These are phyloP conservation scores for Sturnira hondurensis DNA, from an alignment of 2,113 vertebrate genomes.

Conservation along the genomic window DNA sequence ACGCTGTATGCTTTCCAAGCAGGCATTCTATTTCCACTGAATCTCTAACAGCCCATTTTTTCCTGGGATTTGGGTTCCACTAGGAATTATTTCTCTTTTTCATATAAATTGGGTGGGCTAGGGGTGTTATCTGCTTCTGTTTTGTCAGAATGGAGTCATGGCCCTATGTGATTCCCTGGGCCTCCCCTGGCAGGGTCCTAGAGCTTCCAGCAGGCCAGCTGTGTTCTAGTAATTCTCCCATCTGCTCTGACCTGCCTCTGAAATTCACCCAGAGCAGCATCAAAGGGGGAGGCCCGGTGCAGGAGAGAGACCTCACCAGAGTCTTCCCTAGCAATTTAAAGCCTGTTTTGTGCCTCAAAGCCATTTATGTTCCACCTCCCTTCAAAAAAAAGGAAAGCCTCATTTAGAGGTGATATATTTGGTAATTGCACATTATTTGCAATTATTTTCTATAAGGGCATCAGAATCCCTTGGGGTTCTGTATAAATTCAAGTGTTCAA, in stretches of 20 bases:
- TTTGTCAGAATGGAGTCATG: slow-evolving; percentile 10
- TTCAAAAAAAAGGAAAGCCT: slow-evolving; percentile 61
- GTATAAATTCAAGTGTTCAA: slow-evolving; percentile 55
- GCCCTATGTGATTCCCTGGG: slow-evolving; percentile 33
- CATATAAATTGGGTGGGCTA: slow-evolving; percentile 4
- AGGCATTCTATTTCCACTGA: background rate
- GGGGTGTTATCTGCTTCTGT: slow-evolving; percentile 14
- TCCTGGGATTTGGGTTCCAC: slow-evolving; percentile 20
- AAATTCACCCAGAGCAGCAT: background rate
- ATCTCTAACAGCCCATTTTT: slow-evolving; percentile 25
- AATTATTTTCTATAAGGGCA: slow-evolving; percentile 69
- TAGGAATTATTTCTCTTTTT: slow-evolving; percentile 44
- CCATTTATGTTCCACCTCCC: slow-evolving; percentile 38
- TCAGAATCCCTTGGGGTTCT: background rate
- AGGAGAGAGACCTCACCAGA: slow-evolving; percentile 26
- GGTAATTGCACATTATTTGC: slow-evolving; percentile 71
- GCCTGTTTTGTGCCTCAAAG: slow-evolving; percentile 52
- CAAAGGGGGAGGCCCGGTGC: background rate
- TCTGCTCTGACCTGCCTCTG: slow-evolving; percentile 52
- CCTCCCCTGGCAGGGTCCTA: slow-evolving; percentile 2
- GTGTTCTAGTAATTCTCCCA: slow-evolving; percentile 39
- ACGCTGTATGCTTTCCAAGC: background rate
- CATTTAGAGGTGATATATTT: slow-evolving; percentile 71
- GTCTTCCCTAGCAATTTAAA: slow-evolving; percentile 65
- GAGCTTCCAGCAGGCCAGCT: slow-evolving; percentile 41